These are phyloP conservation scores for Drosophila mimetica DNA, from an alignment of 2,888 invertebrate species.

Conservation along the genomic window DNA sequence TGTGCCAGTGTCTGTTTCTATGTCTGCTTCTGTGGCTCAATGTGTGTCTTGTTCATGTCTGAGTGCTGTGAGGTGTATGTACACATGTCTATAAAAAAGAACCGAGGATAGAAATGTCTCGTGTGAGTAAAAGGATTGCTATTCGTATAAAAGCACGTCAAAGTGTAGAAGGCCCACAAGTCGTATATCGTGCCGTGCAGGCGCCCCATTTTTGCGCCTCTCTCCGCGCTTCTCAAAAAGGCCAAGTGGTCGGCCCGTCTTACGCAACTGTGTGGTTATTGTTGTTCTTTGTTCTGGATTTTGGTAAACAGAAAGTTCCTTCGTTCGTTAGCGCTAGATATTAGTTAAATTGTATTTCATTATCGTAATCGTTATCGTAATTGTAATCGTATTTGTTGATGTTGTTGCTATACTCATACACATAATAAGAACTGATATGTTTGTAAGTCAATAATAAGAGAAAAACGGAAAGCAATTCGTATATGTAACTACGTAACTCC, in stretches of 20 bases:
- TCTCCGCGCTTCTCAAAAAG: conserved; percentile 48
- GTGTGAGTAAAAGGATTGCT: conserved; percentile 56
- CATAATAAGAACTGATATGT: conserved; percentile 80
- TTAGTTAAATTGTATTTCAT: conserved; percentile 48
- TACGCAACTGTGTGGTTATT: conserved; percentile 32
- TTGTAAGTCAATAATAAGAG: conserved; percentile 75
- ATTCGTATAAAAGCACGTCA: conserved; percentile 64
- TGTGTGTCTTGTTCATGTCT: conserved; percentile 26
- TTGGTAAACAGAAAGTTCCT: conserved; percentile 56
- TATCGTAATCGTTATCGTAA: conserved; percentile 49
- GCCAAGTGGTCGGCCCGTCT: conserved; percentile 13
- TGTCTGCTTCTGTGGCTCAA: conserved; percentile 35
- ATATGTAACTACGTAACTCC: conserved; percentile 62
- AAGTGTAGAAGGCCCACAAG: conserved; percentile 66
- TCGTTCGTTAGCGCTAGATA: conserved; percentile 55
- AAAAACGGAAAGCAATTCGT: conserved; percentile 66
- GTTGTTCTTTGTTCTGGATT: conserved; percentile 13
- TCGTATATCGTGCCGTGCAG: conserved; percentile 42
- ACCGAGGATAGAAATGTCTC: conserved; percentile 52
- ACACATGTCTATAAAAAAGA: conserved; percentile 51
- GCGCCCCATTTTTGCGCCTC: conserved; percentile 27
- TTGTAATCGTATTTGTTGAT: conserved; percentile 52
- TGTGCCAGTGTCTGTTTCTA: conserved; percentile 35
- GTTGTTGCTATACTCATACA: conserved; percentile 59
- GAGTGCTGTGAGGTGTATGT: conserved; percentile 43